phyloP scores from a whole-genome alignment of 2,113 vertebrate species.

The Probosciger aterrimus region DNA sequence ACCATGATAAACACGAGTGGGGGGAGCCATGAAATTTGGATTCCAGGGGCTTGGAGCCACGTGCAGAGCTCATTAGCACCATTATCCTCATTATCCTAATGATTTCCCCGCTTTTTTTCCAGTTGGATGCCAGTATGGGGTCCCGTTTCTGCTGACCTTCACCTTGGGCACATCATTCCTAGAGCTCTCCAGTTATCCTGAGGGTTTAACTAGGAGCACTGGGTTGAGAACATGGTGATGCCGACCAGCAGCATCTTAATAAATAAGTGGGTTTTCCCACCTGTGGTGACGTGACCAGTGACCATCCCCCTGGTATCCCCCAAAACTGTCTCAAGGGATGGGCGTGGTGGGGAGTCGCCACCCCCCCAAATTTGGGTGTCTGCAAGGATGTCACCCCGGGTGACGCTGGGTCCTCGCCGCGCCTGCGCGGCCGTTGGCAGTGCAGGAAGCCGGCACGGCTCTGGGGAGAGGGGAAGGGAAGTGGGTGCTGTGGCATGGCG shows the following conservation, averaged over 20 bases:
- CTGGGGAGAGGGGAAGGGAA: not conserved
- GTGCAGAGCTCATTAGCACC: not conserved
- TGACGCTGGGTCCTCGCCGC: not conserved
- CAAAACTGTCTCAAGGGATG: not conserved
- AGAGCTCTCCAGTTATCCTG: not conserved
- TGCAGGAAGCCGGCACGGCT: not conserved
- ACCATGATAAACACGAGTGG: too few species aligned
- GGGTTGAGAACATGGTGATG: too few species aligned
- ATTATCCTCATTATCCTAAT: not conserved
- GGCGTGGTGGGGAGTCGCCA: not conserved
- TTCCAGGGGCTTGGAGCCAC: not conserved
- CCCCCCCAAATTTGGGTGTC: not conserved
- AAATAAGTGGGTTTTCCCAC: not conserved
- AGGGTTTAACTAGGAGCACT: not conserved
- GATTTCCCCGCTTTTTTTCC: not conserved
- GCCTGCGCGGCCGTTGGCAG: not conserved
- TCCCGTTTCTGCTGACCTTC: not conserved
- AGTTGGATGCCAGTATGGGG: not conserved
- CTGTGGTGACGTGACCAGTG: not conserved
- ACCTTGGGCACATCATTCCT: not conserved
- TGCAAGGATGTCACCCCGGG: not conserved
- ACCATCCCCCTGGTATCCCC: not conserved
- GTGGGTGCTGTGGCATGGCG: conserved; percentile 73
- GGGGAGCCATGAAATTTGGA: not conserved
- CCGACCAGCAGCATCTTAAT: not conserved